These are phyloP conservation scores for Ophioninae sp. DNA, from an alignment of 2,888 invertebrate genomes.

Conservation along the genomic window DNA sequence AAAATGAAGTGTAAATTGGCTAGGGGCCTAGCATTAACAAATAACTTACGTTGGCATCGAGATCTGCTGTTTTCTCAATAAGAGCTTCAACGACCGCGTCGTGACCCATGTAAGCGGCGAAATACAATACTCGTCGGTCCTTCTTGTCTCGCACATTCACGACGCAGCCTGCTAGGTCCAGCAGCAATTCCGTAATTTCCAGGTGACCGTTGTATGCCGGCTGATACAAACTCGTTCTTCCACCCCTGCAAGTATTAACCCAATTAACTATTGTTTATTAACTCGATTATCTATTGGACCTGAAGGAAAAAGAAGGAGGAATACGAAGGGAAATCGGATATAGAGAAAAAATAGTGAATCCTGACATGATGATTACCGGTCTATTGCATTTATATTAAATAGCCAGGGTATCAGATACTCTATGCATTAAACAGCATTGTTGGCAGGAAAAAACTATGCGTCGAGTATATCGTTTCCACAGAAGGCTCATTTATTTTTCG, in stretches of 20 bases:
- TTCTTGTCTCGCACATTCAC: slow-evolving; percentile 86
- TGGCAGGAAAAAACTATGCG: no score
- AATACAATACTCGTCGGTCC: slow-evolving; percentile 84
- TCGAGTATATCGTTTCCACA: no score
- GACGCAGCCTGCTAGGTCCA: slow-evolving; percentile 82
- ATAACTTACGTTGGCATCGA: slow-evolving; percentile 81
- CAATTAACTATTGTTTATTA: background rate
- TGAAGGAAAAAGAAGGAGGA: no score
- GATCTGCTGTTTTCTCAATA: slow-evolving; percentile 81
- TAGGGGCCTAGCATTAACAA: no score
- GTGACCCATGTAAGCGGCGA: slow-evolving; percentile 85
- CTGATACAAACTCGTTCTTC: slow-evolving; percentile 85
- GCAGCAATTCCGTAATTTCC: slow-evolving; percentile 83
- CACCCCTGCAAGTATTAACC: slow-evolving; percentile 80
- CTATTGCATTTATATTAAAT: slow-evolving; percentile 82
- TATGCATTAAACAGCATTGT: slow-evolving; percentile 84
- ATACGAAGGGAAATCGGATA: no score
- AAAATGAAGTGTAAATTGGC: background rate
- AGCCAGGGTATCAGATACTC: slow-evolving; percentile 82
- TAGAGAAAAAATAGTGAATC: no score
- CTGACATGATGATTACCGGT: slow-evolving; percentile 69
- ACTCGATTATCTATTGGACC: background rate
- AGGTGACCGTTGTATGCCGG: slow-evolving; percentile 85
- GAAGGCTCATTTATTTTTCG: no score
- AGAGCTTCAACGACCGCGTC: slow-evolving; percentile 80